Percentiles rank a stretch among this genome's conserved stretches.
phyloP scores from a whole-genome alignment of 2,113 vertebrate genomes.

The Tragelaphus imberbis region DNA sequence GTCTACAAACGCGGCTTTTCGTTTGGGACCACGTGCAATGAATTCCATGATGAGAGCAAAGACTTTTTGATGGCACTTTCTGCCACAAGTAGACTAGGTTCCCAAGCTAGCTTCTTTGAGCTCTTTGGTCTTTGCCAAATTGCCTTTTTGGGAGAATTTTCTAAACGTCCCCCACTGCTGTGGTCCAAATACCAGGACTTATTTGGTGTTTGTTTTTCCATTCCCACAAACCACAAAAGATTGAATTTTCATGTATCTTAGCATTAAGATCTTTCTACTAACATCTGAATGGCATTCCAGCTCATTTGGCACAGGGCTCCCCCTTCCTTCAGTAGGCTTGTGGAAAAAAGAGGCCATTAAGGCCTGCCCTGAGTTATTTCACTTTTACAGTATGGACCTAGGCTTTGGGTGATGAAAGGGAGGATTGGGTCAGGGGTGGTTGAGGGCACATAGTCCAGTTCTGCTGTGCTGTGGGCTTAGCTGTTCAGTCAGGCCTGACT shows the following conservation, averaged over 20 bases:
- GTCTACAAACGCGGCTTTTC: conserved; percentile 49
- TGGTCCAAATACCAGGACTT: conserved; percentile 58
- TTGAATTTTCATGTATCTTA: conserved; percentile 40
- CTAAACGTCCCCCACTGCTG: conserved; percentile 25
- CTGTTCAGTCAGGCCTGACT: not conserved
- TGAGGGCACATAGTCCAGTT: not conserved
- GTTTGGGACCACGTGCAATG: conserved; percentile 30
- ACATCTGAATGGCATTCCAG: conserved; percentile 62
- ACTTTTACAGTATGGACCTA: not conserved
- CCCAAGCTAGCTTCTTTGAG: not conserved
- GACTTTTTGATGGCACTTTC: not conserved
- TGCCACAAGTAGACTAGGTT: not conserved
- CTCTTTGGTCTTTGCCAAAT: conserved; percentile 25
- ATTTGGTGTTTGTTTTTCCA: conserved; percentile 61
- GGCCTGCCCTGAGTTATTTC: not conserved
- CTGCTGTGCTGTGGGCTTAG: not conserved
- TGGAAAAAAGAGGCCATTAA: not conserved
- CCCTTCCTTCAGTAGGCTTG: not conserved
- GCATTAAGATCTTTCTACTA: conserved; percentile 30
- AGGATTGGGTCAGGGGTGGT: not conserved
- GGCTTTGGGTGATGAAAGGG: not conserved
- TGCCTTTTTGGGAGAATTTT: conserved; percentile 47
- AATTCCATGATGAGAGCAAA: conserved; percentile 30
- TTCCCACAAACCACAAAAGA: conserved; percentile 55
- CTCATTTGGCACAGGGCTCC: conserved; percentile 30